Conservation (phyloP, 2,797 vertebrate genomes). For the Acestrorhynchus altus region DNA sequence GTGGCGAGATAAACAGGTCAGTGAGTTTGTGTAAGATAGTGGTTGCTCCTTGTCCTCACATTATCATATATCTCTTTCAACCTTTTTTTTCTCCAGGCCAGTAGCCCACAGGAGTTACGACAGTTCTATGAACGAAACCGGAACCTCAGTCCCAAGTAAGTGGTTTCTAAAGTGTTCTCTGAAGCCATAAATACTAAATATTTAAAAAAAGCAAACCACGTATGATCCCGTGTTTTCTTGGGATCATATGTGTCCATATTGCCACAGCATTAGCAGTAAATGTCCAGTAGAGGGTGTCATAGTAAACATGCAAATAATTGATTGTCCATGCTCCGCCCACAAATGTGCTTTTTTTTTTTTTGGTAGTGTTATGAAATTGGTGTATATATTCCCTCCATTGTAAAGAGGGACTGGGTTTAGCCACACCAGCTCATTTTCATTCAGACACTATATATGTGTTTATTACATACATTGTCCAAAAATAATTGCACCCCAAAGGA, state of each 20-base stretch:
- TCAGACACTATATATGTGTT: too few relatives aligned
- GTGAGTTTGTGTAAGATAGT: conserved; percentile 15
- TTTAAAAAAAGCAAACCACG: neutral
- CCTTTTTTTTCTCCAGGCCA: conserved; percentile 80
- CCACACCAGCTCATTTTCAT: too few relatives aligned
- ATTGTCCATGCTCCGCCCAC: too few relatives aligned
- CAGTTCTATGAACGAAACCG: conserved; percentile 96
- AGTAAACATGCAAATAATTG: neutral
- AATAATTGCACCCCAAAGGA: too few relatives aligned
- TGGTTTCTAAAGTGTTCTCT: conserved; percentile 31
- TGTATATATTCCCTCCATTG: too few relatives aligned
- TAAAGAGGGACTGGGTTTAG: too few relatives aligned
- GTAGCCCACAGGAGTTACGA: conserved; percentile 94
- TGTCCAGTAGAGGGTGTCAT: neutral
- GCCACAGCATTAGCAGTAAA: neutral
- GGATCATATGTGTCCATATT: neutral
- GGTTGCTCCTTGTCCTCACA: neutral
- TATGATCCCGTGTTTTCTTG: conserved; percentile 5
- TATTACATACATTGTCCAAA: too few relatives aligned
- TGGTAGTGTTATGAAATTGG: too few relatives aligned
- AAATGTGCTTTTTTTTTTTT: too few relatives aligned
- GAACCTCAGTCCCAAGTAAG: conserved; percentile 91
- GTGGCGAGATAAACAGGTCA: conserved; percentile 3
- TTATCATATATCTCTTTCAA: conserved; percentile 6
- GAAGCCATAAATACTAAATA: neutral